phyloP scores from a whole-genome alignment of 2,888 invertebrate species.

The Augiades crinisus region DNA sequence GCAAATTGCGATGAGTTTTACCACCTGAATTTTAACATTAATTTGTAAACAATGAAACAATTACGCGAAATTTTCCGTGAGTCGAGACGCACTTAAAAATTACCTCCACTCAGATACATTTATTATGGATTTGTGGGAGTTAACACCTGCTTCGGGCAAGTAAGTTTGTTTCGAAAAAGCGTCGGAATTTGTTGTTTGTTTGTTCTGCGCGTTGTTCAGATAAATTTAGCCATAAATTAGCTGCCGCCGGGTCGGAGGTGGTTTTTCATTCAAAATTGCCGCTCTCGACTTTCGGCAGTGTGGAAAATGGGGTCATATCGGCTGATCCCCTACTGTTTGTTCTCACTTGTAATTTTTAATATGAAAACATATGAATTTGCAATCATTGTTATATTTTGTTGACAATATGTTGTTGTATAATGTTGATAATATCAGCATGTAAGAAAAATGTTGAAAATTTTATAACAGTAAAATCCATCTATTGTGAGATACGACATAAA shows the following conservation, averaged over 20 bases:
- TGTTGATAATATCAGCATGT: too few species aligned
- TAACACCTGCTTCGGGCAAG: conserved; percentile 23
- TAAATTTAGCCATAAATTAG: conserved; percentile 66
- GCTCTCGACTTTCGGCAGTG: conserved; percentile 35
- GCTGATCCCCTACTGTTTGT: conserved; percentile 30
- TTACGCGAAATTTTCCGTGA: neutral
- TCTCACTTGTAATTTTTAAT: conserved; percentile 17
- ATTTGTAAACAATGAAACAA: conserved; percentile 7
- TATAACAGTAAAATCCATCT: too few species aligned
- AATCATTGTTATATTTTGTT: too few species aligned
- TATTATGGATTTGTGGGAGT: conserved; percentile 25
- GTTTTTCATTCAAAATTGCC: conserved; percentile 54
- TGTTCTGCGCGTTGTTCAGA: conserved; percentile 30
- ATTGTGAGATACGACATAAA: too few species aligned
- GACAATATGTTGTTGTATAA: too few species aligned
- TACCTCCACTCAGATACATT: conserved; percentile 17
- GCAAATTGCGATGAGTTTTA: too few species aligned
- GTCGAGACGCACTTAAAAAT: conserved; percentile 11
- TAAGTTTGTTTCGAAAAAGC: conserved; percentile 23
- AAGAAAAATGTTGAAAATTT: too few species aligned
- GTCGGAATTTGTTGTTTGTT: conserved; percentile 26
- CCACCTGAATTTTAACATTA: too few species aligned
- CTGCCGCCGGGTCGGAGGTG: conserved; percentile 40
- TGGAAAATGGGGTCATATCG: conserved; percentile 38
- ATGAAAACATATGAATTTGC: too few species aligned